A percentile compares a stretch with the other conserved stretches of the same genome.
These are phyloP conservation scores for Xylophagus ater DNA, from an alignment of 2,888 invertebrate species.

Conservation along the genomic window DNA sequence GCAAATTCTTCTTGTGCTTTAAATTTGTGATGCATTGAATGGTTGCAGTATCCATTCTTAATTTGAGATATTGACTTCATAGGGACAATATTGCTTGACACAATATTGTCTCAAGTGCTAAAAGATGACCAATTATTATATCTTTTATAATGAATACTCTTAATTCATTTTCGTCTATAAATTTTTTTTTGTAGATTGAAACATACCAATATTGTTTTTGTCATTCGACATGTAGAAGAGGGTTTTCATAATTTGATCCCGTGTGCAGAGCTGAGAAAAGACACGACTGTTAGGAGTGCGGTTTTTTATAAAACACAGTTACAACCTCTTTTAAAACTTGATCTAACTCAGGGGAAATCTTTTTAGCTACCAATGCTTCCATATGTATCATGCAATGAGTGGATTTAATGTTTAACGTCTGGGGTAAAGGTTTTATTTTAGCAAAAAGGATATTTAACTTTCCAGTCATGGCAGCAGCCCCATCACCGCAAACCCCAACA, in stretches of 20 bases:
- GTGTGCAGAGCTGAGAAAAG: background rate
- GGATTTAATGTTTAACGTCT: background rate
- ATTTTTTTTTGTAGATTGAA: background rate
- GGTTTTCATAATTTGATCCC: no score
- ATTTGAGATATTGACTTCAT: background rate
- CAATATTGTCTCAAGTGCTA: background rate
- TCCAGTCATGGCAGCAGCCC: background rate
- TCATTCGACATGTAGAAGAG: no score
- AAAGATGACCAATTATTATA: background rate
- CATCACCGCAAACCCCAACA: no score
- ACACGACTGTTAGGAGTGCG: background rate
- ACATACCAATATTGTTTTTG: background rate
- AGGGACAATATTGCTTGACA: background rate
- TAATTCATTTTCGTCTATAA: background rate
- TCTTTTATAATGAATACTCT: background rate
- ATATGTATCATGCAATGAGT: no score
- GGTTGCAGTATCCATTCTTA: background rate
- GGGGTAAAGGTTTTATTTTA: background rate
- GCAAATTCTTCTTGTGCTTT: background rate
- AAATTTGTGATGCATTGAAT: background rate
- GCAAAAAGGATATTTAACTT: background rate
- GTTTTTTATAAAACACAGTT: background rate
- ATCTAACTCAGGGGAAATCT: no score
- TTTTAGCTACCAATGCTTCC: no score
- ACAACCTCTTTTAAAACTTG: background rate